Percentiles rank a stretch among this genome's conserved stretches.
Evolutionary conservation across 2,113 vertebrate genomes (phyloP).

Genomic region (Anolis sagrei): DNA sequence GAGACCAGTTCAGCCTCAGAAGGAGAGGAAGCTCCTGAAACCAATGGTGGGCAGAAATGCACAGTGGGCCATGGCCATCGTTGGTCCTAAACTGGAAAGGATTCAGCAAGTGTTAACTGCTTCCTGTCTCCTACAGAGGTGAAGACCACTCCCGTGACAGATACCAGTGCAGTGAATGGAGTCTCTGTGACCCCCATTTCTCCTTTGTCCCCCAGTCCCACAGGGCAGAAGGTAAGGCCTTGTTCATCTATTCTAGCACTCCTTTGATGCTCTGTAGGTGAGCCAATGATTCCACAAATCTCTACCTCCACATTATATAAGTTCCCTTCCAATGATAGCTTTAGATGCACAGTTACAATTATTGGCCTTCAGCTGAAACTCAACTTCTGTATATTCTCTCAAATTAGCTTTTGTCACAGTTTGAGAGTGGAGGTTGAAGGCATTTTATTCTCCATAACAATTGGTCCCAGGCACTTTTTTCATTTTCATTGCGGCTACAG

Average conservation of each 20-base stretch:
- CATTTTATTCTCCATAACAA: not conserved
- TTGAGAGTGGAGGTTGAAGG: not conserved
- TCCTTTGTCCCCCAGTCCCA: conserved; percentile 1
- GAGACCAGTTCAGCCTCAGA: conserved; percentile 73
- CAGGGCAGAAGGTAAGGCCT: conserved; percentile 43
- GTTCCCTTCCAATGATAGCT: not conserved
- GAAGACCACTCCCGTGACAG: not conserved
- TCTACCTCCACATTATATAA: not conserved
- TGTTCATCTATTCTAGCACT: not conserved
- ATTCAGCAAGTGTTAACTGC: not conserved
- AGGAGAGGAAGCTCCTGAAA: conserved; percentile 66
- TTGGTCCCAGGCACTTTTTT: not conserved
- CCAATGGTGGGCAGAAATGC: conserved; percentile 63
- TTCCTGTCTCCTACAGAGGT: not conserved
- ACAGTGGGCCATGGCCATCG: not conserved
- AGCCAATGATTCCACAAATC: not conserved
- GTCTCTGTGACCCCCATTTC: not conserved
- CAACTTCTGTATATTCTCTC: not conserved
- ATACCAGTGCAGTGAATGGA: conserved; percentile 58
- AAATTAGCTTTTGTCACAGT: not conserved
- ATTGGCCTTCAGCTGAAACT: not conserved
- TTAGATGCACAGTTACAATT: not conserved
- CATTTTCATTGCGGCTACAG: not conserved
- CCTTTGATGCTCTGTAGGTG: conserved; percentile 6
- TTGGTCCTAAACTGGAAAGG: no score